Conservation (phyloP, 1,140 invertebrate genomes). For the Drosophila malerkotliana region DNA sequence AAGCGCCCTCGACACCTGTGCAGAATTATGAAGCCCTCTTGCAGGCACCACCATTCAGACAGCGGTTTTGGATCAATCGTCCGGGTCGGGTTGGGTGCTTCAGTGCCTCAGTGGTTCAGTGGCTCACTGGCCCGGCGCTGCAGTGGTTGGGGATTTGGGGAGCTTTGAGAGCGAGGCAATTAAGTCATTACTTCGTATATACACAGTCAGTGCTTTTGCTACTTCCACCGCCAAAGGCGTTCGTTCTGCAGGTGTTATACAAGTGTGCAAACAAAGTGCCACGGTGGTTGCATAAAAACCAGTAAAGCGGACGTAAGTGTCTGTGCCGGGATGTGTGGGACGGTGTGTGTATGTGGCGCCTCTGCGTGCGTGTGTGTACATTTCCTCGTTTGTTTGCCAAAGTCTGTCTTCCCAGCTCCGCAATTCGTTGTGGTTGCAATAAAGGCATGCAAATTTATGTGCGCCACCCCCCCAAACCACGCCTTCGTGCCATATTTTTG, state of each 20-base stretch:
- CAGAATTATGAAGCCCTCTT: conserved; percentile 69
- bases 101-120: neutral
- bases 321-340: conserved; percentile 21
- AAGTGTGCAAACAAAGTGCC: conserved; percentile 76
- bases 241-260: conserved; percentile 68
- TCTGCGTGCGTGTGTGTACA: conserved; percentile 30
- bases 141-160: neutral
- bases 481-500: conserved; percentile 61
- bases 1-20: conserved; percentile 73
- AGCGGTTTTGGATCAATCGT: conserved; percentile 36
- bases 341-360: neutral
- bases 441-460: conserved; percentile 80
- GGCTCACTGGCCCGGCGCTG: neutral
- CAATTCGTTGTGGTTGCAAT: conserved; percentile 68
- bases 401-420: conserved; percentile 40
- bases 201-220: conserved; percentile 10
- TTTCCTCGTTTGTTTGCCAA: conserved; percentile 53
- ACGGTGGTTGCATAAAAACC: conserved; percentile 65
- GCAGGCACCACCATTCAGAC: conserved; percentile 24
- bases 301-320: conserved; percentile 31
- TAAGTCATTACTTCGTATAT: conserved; percentile 77
- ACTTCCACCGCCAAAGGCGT: conserved; percentile 55
- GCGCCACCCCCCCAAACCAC: conserved; percentile 4
- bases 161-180: conserved; percentile 58
- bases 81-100: neutral